Base-by-base conservation (phyloP, 2,888 invertebrate genomes). In the Crioceris asparagi region DNA sequence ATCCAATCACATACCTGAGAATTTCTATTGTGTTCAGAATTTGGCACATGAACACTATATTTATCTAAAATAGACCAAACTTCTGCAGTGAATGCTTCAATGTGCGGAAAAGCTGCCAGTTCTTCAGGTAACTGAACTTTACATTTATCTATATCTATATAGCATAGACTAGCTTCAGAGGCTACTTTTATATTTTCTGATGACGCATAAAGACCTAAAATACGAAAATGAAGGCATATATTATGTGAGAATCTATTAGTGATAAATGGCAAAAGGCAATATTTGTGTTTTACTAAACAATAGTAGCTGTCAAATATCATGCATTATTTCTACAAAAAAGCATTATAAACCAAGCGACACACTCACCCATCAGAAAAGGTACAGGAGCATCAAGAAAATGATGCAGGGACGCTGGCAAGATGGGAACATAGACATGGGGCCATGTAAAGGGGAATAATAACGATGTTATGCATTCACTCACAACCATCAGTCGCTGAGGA, bases 371-470 rank as follows among this genome's bases (percentile, higher is more conserved):
- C 42, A 99, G 83, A 66, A 93, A 99, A 21, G 98, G 98, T 36
- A 98, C 96, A 0, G 98, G 98, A 4, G 98, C 98, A 67, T 99
- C 98, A 31, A 98, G 74, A 66, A 98, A 98, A 61, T 96, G 93
- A 62, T 90, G 84, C 43, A 94, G 69, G 12, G 90, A 84, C 33
- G 93, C 87, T 1, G 98, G 98, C 53, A 98, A 70, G 57, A 98
- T 94, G 17, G 98, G 98, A 41, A 97, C 98, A 66, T 98, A 98
- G 3, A 98, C 96, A 64, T 98, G 96, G 35, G 94, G 93, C 98
- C 98, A 98, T 17, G 80, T 73, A 62, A 97, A 98, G 2, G 98
- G 98, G 56, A 96, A 85, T 25, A 96, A 68, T 16, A 98, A 69
- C 0, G 87, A 75, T 3, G 84, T 85, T 50, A 96, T 77, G 53